Conservation (phyloP, 2,113 vertebrate species). For the Shinisaurus crocodilurus region DNA sequence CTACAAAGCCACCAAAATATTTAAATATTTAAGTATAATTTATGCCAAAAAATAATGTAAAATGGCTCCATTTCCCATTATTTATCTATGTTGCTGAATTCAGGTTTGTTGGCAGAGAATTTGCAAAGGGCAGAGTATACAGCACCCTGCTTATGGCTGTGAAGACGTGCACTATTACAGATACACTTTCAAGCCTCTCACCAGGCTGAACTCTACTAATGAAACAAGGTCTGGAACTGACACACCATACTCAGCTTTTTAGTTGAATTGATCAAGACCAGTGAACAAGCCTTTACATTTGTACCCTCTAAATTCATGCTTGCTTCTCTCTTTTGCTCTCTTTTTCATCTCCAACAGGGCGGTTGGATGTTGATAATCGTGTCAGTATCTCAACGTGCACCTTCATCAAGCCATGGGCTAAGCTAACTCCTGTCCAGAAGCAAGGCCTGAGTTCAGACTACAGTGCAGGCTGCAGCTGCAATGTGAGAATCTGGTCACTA, state of each 20-base stretch:
- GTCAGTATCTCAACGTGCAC: conserved; percentile 62
- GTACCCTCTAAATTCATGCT: too few relatives aligned
- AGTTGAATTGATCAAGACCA: background rate
- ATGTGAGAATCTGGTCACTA: conserved; percentile 51
- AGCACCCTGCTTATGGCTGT: background rate
- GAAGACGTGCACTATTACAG: background rate
- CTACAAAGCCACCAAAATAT: background rate
- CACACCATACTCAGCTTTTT: background rate
- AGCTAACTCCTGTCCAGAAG: conserved; percentile 58
- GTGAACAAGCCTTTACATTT: background rate
- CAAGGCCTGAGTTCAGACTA: background rate
- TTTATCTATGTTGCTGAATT: background rate
- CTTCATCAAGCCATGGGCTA: conserved; percentile 65
- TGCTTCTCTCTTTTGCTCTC: background rate
- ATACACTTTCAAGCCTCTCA: background rate
- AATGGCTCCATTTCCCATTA: background rate
- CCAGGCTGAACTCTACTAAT: background rate
- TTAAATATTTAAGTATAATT: too few relatives aligned
- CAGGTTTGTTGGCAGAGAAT: background rate
- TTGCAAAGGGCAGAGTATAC: background rate
- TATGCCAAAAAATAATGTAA: background rate
- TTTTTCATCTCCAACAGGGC: conserved; percentile 29
- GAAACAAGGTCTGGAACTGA: background rate
- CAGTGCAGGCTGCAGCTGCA: conserved; percentile 60
- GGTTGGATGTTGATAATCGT: background rate